Evolutionary conservation across 2,888 invertebrate genomes (phyloP), one percentile per base, ranked within the genome.

Genomic region (Watsonalla binaria): DNA sequence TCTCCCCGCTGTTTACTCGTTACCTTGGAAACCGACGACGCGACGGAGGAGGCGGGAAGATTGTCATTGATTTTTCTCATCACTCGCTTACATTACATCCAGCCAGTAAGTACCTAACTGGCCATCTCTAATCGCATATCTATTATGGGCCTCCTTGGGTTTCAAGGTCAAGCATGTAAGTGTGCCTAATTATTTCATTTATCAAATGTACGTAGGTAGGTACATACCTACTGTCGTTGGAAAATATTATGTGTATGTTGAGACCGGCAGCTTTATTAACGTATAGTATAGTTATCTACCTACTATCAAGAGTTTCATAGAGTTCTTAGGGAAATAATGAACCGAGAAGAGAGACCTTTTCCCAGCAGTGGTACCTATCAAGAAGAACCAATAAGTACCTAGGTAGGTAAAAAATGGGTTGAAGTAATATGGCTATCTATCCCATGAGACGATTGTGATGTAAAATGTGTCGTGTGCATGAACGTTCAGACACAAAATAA

Each of bases 61-160:
- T 77, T 71, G 65, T 76, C 82, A 91, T 91, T 90, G 91, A 91
- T 91, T 91, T 91, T 91, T 90, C 83, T 82, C 76, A 66, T 59
- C 65, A 54, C 52, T 54, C 66, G 60, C 59, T 63, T 66, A 63
- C 65, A 57, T 42, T 60, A 68, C 70, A 70, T 71, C 69, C 68
- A 66, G 59, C 61, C 55, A 56, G 54, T 52, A 39, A 46, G 54
- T 52, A 39, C 45, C 52, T 15, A 39, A 56, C 52, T 63, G 57
- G 51, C 52, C 55, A 59, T 54, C 54, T 55, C 62, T 65, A 62
- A 65, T 62, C 65, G 62, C 68, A 57, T 60, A 57, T 57, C 59
- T 62, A 61, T 57, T 62, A 61, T 57, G 45, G 54, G 51, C 54
- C 54, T 58, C 55, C 53, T 57, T 42, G 42, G 42, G 42, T 11